Conservation (phyloP, 2,888 invertebrate genomes). For the Cyrtodaria siliqua region DNA sequence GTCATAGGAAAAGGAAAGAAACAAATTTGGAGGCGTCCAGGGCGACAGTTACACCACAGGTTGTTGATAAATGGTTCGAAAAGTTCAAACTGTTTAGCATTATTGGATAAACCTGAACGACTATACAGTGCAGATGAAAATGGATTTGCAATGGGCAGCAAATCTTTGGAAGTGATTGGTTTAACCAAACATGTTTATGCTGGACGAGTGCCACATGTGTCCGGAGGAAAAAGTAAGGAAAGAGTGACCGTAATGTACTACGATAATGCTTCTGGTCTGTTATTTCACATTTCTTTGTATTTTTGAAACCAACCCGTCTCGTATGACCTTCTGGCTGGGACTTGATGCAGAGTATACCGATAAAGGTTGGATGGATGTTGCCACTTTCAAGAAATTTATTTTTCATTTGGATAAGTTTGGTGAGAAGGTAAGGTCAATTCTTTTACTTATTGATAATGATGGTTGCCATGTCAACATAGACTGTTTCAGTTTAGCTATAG, state of each 20-base stretch:
- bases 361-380: constrained; percentile 10
- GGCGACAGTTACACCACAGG: constrained; percentile 2
- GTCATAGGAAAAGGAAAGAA: constrained; percentile 8
- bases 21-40: constrained; percentile 13
- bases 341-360: not conserved
- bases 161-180: constrained; percentile 5
- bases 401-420: constrained; percentile 20
- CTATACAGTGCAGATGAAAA: constrained; percentile 15
- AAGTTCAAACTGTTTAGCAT: not conserved
- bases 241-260: constrained; percentile 50
- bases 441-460: constrained; percentile 45
- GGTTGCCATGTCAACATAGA: constrained; percentile 34
- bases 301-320: not conserved
- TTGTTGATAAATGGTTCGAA: constrained; percentile 6
- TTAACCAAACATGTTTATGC: not conserved
- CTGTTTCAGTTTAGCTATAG: constrained; percentile 26
- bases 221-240: constrained; percentile 33
- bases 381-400: not conserved
- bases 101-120: not conserved
- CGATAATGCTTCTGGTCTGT: constrained; percentile 13
- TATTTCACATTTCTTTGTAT: constrained; percentile 1
- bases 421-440: constrained; percentile 25
- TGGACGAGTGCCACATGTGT: constrained; percentile 33
- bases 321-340: constrained; percentile 40
- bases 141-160: constrained; percentile 9